A percentile compares a stretch with the other conserved stretches of the same genome.
phyloP scores from a whole-genome alignment of 1,140 invertebrate species.

The Drosophila busckii region DNA sequence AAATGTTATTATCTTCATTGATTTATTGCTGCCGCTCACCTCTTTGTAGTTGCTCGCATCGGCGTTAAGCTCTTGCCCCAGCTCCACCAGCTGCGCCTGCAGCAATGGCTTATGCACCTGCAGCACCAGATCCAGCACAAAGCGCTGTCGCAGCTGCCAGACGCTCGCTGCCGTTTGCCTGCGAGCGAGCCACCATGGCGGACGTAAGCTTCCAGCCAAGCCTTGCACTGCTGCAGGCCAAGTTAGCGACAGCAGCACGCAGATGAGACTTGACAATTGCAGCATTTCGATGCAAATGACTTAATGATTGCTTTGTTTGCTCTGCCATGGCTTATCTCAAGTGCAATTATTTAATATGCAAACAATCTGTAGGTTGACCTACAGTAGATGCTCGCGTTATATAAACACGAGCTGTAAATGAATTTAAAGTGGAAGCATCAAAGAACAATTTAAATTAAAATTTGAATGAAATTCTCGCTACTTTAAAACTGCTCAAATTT shows the following conservation, averaged over 20 bases:
- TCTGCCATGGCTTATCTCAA: too few species aligned
- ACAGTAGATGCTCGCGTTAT: too few species aligned
- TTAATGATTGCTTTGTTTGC: too few species aligned
- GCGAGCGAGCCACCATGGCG: neutral
- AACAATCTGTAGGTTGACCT: too few species aligned
- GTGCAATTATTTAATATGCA: too few species aligned
- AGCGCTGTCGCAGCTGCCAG: constrained; percentile 39
- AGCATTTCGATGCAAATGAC: too few species aligned
- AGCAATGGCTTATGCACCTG: constrained; percentile 66
- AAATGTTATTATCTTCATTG: neutral
- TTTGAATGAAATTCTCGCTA: too few species aligned
- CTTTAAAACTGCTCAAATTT: too few species aligned
- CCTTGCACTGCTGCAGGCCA: neutral
- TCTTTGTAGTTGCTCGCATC: constrained; percentile 32
- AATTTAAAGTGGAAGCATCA: too few species aligned
- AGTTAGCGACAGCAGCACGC: constrained; percentile 10
- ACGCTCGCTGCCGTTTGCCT: neutral
- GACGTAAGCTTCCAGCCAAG: constrained; percentile 14
- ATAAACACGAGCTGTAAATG: too few species aligned
- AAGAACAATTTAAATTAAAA: too few species aligned
- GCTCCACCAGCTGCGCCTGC: constrained; percentile 44
- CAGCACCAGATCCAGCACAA: constrained; percentile 53
- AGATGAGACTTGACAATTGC: neutral
- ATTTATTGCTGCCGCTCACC: constrained; percentile 5
- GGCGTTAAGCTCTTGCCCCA: constrained; percentile 72